These are phyloP conservation scores for Notolepis coatsorum DNA, from an alignment of 2,797 vertebrate genomes.

Conservation along the genomic window DNA sequence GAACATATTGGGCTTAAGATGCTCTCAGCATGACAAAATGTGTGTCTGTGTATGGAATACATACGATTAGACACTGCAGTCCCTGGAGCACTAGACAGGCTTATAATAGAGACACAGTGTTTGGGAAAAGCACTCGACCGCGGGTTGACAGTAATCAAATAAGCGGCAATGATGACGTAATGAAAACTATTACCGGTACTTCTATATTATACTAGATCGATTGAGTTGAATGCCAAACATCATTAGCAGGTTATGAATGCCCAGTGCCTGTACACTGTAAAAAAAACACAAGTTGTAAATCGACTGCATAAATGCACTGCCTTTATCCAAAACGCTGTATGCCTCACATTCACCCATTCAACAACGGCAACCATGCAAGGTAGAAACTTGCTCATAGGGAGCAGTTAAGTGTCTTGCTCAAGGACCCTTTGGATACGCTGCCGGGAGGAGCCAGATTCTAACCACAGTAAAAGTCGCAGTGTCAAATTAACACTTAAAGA, in stretches of 20 bases:
- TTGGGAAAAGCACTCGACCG: conserved; percentile 28
- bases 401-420: no score
- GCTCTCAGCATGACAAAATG: conserved; percentile 59
- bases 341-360: no score
- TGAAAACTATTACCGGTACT: conserved; percentile 39
- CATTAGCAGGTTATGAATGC: conserved; percentile 52
- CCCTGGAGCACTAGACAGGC: conserved; percentile 34
- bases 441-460: no score
- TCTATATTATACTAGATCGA: conserved; percentile 34
- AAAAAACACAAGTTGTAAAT: no score
- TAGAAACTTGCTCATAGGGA: no score
- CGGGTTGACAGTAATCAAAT: conserved; percentile 61
- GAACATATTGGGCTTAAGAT: conserved; percentile 49
- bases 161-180: conserved; percentile 54
- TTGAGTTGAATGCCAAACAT: conserved; percentile 38
- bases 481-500: no score
- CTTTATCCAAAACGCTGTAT: no score
- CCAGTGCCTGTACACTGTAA: no score
- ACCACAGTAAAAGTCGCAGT: no score
- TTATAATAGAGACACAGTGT: conserved; percentile 54
- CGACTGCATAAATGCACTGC: no score
- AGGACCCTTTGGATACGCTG: no score
- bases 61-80: conserved; percentile 51
- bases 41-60: conserved; percentile 38
- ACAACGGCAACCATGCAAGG: no score